Conservation (phyloP, 2,888 invertebrate genomes). For the Scelioninae gen. 1 region DNA sequence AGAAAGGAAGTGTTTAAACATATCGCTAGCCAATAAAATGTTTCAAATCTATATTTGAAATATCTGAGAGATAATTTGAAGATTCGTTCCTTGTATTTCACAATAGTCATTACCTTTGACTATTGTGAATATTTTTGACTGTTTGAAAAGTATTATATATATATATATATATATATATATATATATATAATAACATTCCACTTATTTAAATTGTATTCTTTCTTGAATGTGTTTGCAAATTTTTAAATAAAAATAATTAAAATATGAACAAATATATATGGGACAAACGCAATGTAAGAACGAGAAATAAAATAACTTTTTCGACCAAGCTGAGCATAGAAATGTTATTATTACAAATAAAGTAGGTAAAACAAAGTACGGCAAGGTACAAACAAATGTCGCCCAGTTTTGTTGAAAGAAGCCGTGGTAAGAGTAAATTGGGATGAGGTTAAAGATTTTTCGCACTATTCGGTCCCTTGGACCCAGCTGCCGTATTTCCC, state of each 20-base stretch:
- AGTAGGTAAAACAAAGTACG: constrained; percentile 44
- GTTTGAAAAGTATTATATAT: too few relatives aligned
- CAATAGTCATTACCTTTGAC: too few relatives aligned
- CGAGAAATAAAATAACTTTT: constrained; percentile 35
- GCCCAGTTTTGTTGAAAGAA: constrained; percentile 6
- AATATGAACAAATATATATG: constrained; percentile 47
- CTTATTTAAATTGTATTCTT: too few relatives aligned
- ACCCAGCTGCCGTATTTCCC: constrained; percentile 70
- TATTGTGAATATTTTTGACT: too few relatives aligned
- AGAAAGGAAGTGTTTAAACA: too few relatives aligned
- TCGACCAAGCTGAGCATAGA: constrained; percentile 33
- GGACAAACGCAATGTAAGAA: constrained; percentile 40
- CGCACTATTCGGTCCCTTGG: constrained; percentile 34
- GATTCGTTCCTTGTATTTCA: too few relatives aligned
- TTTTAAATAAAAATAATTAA: constrained; percentile 22
- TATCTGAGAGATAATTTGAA: too few relatives aligned
- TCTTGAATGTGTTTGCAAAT: neutral
- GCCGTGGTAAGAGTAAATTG: neutral
- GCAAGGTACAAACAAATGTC: constrained; percentile 34
- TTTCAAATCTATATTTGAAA: too few relatives aligned
- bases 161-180: too few relatives aligned
- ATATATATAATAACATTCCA: too few relatives aligned
- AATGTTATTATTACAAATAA: constrained; percentile 54
- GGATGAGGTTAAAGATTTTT: too few relatives aligned
- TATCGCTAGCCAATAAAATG: too few relatives aligned